phyloP scores from a whole-genome alignment of 2,113 vertebrate genomes.

The Urocynchramus pylzowi region DNA sequence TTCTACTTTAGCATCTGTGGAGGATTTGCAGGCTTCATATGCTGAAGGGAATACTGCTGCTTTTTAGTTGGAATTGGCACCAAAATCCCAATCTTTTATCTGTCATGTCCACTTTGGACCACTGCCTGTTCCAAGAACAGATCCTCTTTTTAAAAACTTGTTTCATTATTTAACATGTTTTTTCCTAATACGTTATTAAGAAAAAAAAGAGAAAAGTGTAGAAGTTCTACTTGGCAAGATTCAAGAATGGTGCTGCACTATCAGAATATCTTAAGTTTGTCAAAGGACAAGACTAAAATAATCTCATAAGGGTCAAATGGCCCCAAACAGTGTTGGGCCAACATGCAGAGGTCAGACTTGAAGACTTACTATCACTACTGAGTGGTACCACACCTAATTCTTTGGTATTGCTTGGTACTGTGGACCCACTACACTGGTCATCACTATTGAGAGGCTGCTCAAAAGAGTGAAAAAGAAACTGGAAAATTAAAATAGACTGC shows the following conservation, averaged over 20 bases:
- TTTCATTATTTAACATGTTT: not conserved
- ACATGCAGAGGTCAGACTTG: not conserved
- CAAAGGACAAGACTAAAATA: not conserved
- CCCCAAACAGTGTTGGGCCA: not conserved
- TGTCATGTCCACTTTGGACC: not conserved
- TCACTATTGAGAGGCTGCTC: fast-evolving
- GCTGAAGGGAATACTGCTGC: not conserved
- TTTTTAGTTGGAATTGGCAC: not conserved
- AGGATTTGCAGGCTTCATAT: not conserved
- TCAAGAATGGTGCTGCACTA: not conserved
- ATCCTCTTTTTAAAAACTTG: not conserved
- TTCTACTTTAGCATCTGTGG: not conserved
- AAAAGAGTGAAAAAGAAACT: not conserved
- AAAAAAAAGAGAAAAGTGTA: not conserved
- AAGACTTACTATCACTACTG: not conserved
- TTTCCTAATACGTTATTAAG: not conserved
- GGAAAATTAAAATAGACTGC: not conserved
- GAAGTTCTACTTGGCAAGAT: not conserved
- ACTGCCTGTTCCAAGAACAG: not conserved
- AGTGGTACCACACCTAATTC: not conserved
- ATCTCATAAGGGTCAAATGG: not conserved
- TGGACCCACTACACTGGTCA: not conserved
- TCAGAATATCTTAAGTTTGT: not conserved
- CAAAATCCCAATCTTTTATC: not conserved
- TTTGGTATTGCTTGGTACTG: not conserved